Base-by-base conservation (phyloP, 2,888 invertebrate genomes). In the Netelia melanura region DNA sequence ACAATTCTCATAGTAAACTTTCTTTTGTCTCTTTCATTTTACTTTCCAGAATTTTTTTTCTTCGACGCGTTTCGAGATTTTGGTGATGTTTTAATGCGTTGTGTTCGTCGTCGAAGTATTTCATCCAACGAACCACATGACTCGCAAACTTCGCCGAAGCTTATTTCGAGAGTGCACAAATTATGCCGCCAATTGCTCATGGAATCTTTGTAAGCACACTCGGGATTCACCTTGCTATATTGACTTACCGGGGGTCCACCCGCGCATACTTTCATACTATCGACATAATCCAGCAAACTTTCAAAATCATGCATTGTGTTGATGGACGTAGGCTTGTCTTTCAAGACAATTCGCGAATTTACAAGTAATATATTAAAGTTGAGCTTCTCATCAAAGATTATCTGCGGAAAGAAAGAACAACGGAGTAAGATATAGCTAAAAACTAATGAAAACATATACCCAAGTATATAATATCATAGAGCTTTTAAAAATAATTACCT, bases 121-220 rank as follows among this genome's bases (percentile, higher is more conserved):
- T 88, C 89, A 6, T 87, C 86, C 17, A 90, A 58, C 30, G 89
- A 89, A 14, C 77, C 61, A 72, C 90, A 90, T 8, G 87, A 87
- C 44, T 88, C 87, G 64, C 90, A 90, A 1, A 85, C 82, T 9
- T 88, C 83, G 14, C 80, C 86, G 17, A 62, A 71, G 43, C 54
- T 84, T 14, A 89, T 86, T 81, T 89, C 88, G 8, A 90, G 83
- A 17, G 82, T 86, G 68, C 90, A 90, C 43, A 90, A 83, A 88
- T 90, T 90, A 75, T 90, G 90, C 25, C 90, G 72, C 89, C 89
- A 90, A 72, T 86, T 88, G 62, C 86, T 85, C 9, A 84, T 86
- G 0, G 86, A 84, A 82, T 90, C 89, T 72, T 86, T 90, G 65
- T 90, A 90, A 65, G 90, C 90, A 71, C 90, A 90, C 72, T 90